Percentiles rank a stretch among this genome's conserved stretches.
Conservation (phyloP, 2,888 invertebrate species). For the Eupelmus urozonus region DNA sequence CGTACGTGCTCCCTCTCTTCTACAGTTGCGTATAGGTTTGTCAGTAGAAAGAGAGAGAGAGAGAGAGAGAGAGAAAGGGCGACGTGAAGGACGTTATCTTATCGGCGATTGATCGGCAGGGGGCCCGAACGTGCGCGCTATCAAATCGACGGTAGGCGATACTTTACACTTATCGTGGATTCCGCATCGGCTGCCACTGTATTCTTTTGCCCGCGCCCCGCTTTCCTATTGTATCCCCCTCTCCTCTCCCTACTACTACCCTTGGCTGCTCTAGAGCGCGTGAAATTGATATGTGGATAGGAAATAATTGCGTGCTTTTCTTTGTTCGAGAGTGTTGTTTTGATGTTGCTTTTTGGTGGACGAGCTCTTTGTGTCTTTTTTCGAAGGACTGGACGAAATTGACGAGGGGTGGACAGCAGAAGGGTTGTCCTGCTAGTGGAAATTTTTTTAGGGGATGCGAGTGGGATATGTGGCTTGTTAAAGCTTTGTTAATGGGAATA, state of each 20-base stretch:
- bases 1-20: neutral
- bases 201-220: slow-evolving; percentile 1
- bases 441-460: slow-evolving; percentile 25
- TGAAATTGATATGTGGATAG: slow-evolving; percentile 54
- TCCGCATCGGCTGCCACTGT: slow-evolving; percentile 28
- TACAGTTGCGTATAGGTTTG: neutral
- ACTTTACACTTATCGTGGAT: slow-evolving; percentile 57
- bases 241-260: neutral
- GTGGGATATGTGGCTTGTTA: too few species aligned
- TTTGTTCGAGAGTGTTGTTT: slow-evolving; percentile 28
- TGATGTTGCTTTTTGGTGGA: neutral
- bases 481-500: too few species aligned
- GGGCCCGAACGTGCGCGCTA: slow-evolving; percentile 3
- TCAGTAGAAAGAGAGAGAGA: slow-evolving; percentile 7
- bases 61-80: slow-evolving; percentile 29
- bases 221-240: neutral
- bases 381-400: neutral
- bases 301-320: slow-evolving; percentile 49
- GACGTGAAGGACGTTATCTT: slow-evolving; percentile 51
- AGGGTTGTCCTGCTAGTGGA: neutral
- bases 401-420: slow-evolving; percentile 11
- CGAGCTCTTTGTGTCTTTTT: neutral
- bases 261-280: slow-evolving; percentile 22
- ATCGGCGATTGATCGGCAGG: slow-evolving; percentile 34
- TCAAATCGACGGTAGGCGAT: slow-evolving; percentile 48